Conservation (phyloP, 2,797 vertebrate species). For the Cirrhinus mrigala region DNA sequence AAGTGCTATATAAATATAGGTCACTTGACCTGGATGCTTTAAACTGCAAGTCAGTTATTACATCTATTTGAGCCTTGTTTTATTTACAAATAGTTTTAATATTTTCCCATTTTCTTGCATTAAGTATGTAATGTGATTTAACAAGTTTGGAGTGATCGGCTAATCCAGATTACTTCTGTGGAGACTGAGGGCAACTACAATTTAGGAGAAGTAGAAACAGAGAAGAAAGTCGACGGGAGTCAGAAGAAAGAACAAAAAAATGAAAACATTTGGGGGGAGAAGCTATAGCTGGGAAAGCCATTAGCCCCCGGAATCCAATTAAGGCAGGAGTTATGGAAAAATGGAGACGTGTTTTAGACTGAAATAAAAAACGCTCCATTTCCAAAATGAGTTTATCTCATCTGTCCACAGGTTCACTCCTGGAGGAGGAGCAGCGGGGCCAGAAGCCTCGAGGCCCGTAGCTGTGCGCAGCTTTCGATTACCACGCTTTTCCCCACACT, state of each 20-base stretch:
- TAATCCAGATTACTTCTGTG: conserved; percentile 34
- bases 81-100: not conserved
- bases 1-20: no score
- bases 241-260: conserved; percentile 38
- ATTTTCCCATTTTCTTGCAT: not conserved
- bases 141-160: not conserved
- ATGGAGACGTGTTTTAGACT: conserved; percentile 63
- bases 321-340: conserved; percentile 72
- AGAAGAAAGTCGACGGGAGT: conserved; percentile 22
- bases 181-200: conserved; percentile 34
- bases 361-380: conserved; percentile 62
- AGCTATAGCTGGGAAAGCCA: conserved; percentile 71
- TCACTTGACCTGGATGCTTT: no score
- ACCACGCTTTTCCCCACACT: conserved; percentile 56
- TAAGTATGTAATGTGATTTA: not conserved
- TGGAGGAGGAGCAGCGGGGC: conserved; percentile 49
- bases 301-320: conserved; percentile 72
- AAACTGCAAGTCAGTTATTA: no score
- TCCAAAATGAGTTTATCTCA: conserved; percentile 70
- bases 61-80: not conserved
- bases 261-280: conserved; percentile 64
- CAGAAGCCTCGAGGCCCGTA: not conserved
- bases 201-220: conserved; percentile 41
- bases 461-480: conserved; percentile 38
- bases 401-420: conserved; percentile 62